These are phyloP conservation scores for Poeciliopsis infans DNA, from an alignment of 2,797 vertebrate species.

Conservation along the genomic window DNA sequence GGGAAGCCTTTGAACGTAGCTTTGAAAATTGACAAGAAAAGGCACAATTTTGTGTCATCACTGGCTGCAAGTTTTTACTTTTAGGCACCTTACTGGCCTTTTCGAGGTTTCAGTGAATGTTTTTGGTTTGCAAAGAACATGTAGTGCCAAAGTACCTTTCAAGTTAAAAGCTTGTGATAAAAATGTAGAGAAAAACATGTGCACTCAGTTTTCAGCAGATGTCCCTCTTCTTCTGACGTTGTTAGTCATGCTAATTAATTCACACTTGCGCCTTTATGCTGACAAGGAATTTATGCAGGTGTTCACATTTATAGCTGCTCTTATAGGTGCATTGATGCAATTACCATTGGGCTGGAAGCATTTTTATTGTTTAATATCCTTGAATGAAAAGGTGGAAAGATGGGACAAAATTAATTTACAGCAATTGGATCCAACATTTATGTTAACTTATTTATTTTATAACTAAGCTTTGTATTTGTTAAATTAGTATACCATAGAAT, in stretches of 20 bases:
- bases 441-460: background rate
- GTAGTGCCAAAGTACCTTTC: background rate
- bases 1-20: background rate
- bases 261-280: constrained; percentile 45
- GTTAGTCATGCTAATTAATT: constrained; percentile 53
- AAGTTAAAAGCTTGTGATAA: background rate
- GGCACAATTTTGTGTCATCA: background rate
- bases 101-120: background rate
- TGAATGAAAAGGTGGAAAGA: background rate
- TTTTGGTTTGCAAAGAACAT: background rate
- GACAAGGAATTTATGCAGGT: constrained; percentile 35
- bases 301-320: constrained; percentile 9
- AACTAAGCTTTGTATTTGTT: background rate
- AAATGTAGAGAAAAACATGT: background rate
- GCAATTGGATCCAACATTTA: background rate
- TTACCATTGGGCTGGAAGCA: background rate
- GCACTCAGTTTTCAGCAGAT: constrained; percentile 7
- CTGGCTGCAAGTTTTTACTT: background rate
- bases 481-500: background rate
- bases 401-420: background rate
- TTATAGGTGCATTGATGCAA: background rate
- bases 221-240: constrained; percentile 28
- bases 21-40: background rate
- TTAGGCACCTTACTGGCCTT: background rate
- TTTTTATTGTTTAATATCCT: background rate